Evolutionary conservation across 2,888 invertebrate species (phyloP), one percentile per base, ranked within the genome.

Genomic region (Spialia ferax): DNA sequence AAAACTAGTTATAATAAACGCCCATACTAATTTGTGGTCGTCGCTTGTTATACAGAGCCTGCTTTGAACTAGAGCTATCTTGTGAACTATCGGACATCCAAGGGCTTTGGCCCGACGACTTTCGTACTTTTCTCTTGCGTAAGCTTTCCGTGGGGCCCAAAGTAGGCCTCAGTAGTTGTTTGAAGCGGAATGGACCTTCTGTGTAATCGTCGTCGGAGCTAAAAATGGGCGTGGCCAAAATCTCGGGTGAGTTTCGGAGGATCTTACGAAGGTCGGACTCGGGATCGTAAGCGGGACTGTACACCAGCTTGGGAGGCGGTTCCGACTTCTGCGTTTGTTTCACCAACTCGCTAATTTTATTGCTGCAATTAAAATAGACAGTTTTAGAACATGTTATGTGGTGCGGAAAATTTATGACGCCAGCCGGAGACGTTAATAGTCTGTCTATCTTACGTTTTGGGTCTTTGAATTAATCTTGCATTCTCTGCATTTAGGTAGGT

Each of bases 141-240:
- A 96, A 86, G 54, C 96, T 96, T 73, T 96, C 96, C 0, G 96
- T 96, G 0, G 96, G 96, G 1, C 96, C 95, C 67, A 95, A 88
- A 0, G 96, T 96, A 0, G 96, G 96, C 71, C 95, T 87, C 2
- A 96, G 82, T 13, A 96, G 81, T 75, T 96, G 95, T 57, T 96
- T 93, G 78, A 96, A 96, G 76, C 96, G 95, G 81, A 96, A 96
- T 0, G 96, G 96, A 0, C 96, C 96, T 54, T 94, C 94, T 10
- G 94, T 94, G 73, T 95, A 95, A 72, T 95, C 95, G 15, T 92
- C 91, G 29, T 94, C 94, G 1, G 91, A 89, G 63, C 89, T 91
- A 69, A 92, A 89, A 10, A 89, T 77, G 0, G 91, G 92, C 0
- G 92, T 93, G 29, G 93, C 90, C 70, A 94, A 85, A 48, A 92